phyloP scores from a whole-genome alignment of 2,113 vertebrate species.

The Globicephala melas region DNA sequence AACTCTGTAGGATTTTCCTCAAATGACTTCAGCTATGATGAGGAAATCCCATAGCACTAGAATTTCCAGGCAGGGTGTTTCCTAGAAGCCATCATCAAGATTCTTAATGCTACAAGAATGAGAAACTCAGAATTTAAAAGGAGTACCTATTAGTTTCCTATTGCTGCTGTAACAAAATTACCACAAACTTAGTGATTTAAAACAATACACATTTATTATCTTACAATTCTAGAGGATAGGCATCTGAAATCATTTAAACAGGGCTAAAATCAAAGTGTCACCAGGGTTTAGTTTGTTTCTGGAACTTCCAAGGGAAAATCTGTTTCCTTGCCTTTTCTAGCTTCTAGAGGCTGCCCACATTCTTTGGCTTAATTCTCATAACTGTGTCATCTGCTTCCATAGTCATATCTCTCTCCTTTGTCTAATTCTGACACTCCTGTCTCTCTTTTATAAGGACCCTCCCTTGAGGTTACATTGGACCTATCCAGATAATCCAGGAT shows the following conservation, averaged over 20 bases:
- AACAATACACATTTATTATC: neutral
- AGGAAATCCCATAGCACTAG: neutral
- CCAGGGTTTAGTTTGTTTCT: neutral
- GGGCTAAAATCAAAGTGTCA: neutral
- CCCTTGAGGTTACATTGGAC: neutral
- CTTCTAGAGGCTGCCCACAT: neutral
- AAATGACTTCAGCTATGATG: neutral
- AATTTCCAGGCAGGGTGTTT: neutral
- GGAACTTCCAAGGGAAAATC: neutral
- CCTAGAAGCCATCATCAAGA: constrained; percentile 19
- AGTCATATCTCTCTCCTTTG: neutral
- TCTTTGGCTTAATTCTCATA: neutral
- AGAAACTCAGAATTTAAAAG: neutral
- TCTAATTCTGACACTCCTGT: neutral
- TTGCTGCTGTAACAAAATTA: neutral
- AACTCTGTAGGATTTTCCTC: neutral
- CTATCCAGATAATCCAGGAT: neutral
- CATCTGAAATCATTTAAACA: neutral
- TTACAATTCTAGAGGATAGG: neutral
- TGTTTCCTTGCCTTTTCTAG: neutral
- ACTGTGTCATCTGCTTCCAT: neutral
- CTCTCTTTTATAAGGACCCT: neutral
- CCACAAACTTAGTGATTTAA: neutral
- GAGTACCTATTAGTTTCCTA: neutral
- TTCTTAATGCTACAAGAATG: neutral